Evolutionary conservation across 2,113 vertebrate genomes (phyloP), one percentile per base, ranked within the genome.

Genomic region (Varanus salvator): DNA sequence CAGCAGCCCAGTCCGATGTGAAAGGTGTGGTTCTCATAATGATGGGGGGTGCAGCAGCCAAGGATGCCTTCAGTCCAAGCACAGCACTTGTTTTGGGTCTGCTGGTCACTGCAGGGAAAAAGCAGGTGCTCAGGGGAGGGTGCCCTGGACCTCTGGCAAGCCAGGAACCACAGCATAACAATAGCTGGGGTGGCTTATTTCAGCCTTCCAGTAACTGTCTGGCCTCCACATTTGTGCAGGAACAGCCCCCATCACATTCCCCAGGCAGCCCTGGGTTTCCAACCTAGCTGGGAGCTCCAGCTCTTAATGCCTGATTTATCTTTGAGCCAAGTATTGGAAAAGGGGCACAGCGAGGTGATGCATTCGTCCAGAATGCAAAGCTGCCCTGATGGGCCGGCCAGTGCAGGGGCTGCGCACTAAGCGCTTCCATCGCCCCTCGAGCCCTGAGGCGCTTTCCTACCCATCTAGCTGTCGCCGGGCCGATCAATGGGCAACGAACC

Each of bases 1-100:
- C 9, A 94, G 83, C 23, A 69, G 92, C 0, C 91, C 96, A 0
- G 90, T 91, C 72, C 90, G 93, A 94, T 97, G 29, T 91, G 78
- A 95, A 97, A 95, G 6, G 93, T 93, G 93, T 96, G 95, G 14
- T 84, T 93, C 4, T 95, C 89, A 0, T 90, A 95, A 0, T 81
- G 90, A 34, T 92, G 94, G 17, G 77, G 86, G 31, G 6, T 0
- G 31, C 86, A 87, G 86, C 1, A 19, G 14, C 1, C 12, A 15
- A 64, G 23, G 7, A 2, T 1, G 1, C 38, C 64, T 52, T 52
- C 23, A 0, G 1, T 14, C 31, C 50, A 0, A 1, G 8, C 0
- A 1, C 7, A 31, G 23, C 64, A 34, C 4, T 69, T 80, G 2
- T 2, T 80, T 9, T 8, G 44, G 2, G 0, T 4, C 1, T 50